Evolutionary conservation across 2,113 vertebrate genomes (phyloP), one percentile per base, ranked within the genome.

Genomic region (Falcunculus frontatus): DNA sequence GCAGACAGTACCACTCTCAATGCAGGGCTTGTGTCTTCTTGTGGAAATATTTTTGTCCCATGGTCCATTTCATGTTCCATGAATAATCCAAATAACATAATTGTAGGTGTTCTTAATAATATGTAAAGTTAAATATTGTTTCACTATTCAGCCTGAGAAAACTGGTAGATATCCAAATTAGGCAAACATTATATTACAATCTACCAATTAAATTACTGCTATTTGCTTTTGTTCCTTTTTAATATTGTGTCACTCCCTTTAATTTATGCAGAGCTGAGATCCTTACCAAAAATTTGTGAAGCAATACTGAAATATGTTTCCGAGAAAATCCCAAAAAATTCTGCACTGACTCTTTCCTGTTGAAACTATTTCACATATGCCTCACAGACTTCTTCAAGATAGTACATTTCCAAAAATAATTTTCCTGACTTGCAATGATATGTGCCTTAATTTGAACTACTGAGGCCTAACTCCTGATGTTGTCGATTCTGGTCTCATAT

Each of bases 401-500:
- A 70, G 13, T 16, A 44, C 13, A 25, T 37, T 90, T 84, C 35
- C 13, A 47, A 80, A 86, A 90, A 11, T 21, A 56, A 22, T 72
- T 84, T 84, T 77, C 47, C 13, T n/a, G 20, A n/a, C 25, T 81
- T 72, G 32, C 37, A 72, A 14, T 0, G 3, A 18, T 23, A 25
- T 20, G 11, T 49, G 26, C 37, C 44, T 53, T 41, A 64, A 64
- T 59, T 44, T 53, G 42, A 62, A 25, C 46, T 25, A 9, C 8
- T 69, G 26, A 62, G n/a, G 8, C 53, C 50, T 67, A 35, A 65
- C 16, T 86, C 44, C 39, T 23, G 42, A 15, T 69, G 39, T 44
- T n/a, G 32, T 20, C 39, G 44, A 2, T 56, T 64, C 44, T 84
- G 1, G 0, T 49, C 55, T 90, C 64, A 63, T 25, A 39, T 0